Evolutionary conservation across 2,113 vertebrate species (phyloP), one percentile per base, ranked within the genome.

Genomic region (Notothenia coriiceps): DNA sequence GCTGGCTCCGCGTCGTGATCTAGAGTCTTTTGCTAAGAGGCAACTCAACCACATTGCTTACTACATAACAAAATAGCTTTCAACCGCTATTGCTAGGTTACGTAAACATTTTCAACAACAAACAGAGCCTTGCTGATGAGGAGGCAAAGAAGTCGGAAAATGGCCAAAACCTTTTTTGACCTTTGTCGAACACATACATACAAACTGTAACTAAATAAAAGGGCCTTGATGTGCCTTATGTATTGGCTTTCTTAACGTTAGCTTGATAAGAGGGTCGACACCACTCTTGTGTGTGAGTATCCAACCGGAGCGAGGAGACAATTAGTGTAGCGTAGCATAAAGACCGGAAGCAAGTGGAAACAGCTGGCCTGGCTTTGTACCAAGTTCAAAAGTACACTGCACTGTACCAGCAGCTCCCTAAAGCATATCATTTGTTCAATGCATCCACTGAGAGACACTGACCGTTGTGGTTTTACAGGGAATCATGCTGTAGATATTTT

Each of bases 241-340:
- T 8, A 63, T 35, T 20, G 43, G 40, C 1, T 57, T 62, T 62
- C 20, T 47, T 65, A 17, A n/a, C 20, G 20, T 57, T 14, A 47
- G 20, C 29, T 9, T 35, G 35, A 67, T 68, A 17, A 61, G 1
- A 51, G 13, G 40, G 33, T 86, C 10, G 10, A 0, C 72, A 43
- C 33, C 52, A 20, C 56, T 79, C 57, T 64, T 0, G 46, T 40
- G 12, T 56, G 29, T 62, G 56, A 67, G 22, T 76, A 20, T 46
- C 68, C 52, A 33, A 15, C 25, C 10, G 6, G 59, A 70, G 65
- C 15, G 64, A 70, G 17, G 22, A 51, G 47, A 44, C 66, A 25
- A 67, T 86, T 51, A 78, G 60, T 12, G 8, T 56, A 70, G 44
- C 20, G 60, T 67, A 51, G 46, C 54, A 54, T 66, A 18, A 57